Base-by-base conservation (phyloP, 2,797 vertebrate species). In the Euthynnus affinis region DNA sequence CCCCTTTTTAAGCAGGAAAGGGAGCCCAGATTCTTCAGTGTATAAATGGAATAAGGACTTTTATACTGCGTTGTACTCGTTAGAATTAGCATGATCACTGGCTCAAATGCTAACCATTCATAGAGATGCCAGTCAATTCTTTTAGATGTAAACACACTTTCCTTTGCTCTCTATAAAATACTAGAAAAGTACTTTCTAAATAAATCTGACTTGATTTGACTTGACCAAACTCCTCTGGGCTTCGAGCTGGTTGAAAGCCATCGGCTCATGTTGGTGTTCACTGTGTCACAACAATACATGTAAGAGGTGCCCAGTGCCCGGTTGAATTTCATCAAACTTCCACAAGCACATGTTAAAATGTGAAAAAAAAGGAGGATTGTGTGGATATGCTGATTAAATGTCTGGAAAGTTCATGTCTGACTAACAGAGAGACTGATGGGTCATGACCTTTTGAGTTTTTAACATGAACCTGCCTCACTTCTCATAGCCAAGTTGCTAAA, bases 281-380 rank as follows among this genome's bases (percentile, higher is more conserved):
- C 58, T 63, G 58, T 83, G 86, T 87, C 82, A 84, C 76, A 84
- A 63, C 74, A 81, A 27, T 52, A 63, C 83, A 76, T 81, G 84
- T 88, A 82, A 89, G 82, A 81, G 76, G 74, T 85, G 85, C 73
- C 82, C 42, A 9, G 37, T 86, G 85, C 73, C 82, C 42, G 8
- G 40, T 87, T 56, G 1, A 34, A 90, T 91, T 60, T 75, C 27
- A 32, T 86, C 82, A 88, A 22, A 78, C 48, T 8, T 75, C 20
- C 52, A 74, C 57, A 15, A 71, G 70, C 78, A 66, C 84, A 71
- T 70, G 69, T 67, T 74, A 44, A 76, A 37, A 52, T 46, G 12
- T 23, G 27, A 13, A 23, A 34, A 13, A 23, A 34, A 46, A 22
- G 61, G 57, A 27, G 60, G 57, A 27, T 22, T 49, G 78, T 18